phyloP scores from a whole-genome alignment of 2,888 invertebrate genomes.

The Azorinus chamasolen region DNA sequence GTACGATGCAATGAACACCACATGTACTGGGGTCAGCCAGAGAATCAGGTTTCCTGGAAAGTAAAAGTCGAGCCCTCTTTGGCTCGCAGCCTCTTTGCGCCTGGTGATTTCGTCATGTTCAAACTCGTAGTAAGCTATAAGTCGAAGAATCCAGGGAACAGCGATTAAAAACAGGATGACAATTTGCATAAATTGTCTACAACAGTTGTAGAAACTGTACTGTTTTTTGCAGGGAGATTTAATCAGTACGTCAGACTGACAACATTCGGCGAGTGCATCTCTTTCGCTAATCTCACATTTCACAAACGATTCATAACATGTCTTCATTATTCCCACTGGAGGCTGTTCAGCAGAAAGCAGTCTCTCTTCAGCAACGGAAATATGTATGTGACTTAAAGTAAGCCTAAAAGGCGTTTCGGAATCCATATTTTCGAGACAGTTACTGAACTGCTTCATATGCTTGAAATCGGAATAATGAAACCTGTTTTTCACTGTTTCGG shows the following conservation, averaged over 20 bases:
- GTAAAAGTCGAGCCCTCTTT: background rate
- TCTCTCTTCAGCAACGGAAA: background rate
- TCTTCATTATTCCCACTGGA: background rate
- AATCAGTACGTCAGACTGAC: too few species aligned
- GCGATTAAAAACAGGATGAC: background rate
- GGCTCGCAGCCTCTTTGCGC: background rate
- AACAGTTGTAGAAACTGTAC: too few species aligned
- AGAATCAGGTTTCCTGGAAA: background rate
- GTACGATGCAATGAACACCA: background rate
- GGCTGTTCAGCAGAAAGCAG: background rate
- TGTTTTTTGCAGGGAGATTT: too few species aligned
- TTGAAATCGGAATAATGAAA: too few species aligned
- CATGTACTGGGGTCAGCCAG: background rate
- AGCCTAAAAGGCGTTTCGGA: too few species aligned
- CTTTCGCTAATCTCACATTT: background rate
- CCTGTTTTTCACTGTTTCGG: too few species aligned
- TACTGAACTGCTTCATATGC: too few species aligned
- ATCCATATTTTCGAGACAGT: too few species aligned
- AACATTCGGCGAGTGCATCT: background rate
- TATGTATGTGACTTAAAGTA: background rate
- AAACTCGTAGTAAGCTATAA: slow-evolving; percentile 6
- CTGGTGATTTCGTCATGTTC: background rate
- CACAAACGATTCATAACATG: background rate
- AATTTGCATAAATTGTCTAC: background rate
- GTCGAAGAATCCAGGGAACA: background rate